A percentile compares a stretch with the other conserved stretches of the same genome.
phyloP scores from a whole-genome alignment of 2,888 invertebrate species.

The Plebejus argus region DNA sequence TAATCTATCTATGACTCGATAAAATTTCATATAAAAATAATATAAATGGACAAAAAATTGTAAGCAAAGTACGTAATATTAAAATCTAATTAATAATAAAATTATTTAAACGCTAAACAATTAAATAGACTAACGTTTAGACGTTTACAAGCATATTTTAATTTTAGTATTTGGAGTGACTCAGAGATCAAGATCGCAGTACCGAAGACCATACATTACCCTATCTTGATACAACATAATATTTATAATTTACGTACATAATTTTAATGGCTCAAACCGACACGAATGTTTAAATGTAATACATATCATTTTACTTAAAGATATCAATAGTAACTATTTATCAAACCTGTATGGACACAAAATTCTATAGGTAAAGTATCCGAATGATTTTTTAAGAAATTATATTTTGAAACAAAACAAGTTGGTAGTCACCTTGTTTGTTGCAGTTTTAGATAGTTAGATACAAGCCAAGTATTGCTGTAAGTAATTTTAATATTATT shows the following conservation, averaged over 20 bases:
- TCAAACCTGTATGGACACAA: background rate
- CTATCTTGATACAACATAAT: constrained; percentile 8
- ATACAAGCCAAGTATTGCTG: background rate
- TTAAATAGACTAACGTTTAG: constrained; percentile 20
- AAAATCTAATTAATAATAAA: constrained; percentile 6
- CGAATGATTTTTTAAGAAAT: background rate
- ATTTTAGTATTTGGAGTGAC: constrained; percentile 21
- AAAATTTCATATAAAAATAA: constrained; percentile 23
- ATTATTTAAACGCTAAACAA: constrained; percentile 12
- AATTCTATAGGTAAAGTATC: background rate
- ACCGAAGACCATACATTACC: background rate
- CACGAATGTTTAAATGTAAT: background rate
- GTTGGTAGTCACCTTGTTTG: background rate
- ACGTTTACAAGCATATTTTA: constrained; percentile 2
- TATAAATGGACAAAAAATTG: constrained; percentile 22
- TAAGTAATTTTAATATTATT: background rate
- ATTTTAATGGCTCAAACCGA: background rate
- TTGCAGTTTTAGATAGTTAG: background rate
- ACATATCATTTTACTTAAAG: background rate
- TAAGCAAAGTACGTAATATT: constrained; percentile 1
- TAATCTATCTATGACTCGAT: constrained; percentile 27
- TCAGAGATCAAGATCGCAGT: constrained; percentile 23
- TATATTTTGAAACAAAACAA: background rate
- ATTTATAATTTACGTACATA: background rate
- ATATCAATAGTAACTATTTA: background rate